Evolutionary conservation across 2,888 invertebrate genomes (phyloP), one percentile per base, ranked within the genome.

Genomic region (Pasiphila rectangulata): DNA sequence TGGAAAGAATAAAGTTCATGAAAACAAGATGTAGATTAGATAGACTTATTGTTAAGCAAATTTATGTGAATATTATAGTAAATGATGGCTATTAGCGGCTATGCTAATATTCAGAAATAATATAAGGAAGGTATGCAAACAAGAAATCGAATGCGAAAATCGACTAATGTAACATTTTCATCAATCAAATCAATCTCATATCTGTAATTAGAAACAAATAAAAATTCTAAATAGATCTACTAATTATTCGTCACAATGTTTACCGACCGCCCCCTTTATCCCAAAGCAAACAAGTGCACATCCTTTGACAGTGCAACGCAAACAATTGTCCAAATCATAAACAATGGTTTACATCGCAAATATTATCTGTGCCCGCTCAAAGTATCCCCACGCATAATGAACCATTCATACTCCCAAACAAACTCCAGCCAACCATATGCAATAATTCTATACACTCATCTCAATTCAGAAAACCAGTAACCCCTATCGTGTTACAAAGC

Each of bases 311-410:
- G 75, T 70, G 79, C 69, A 76, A 79, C 76, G 79, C 85, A 88
- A 86, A 88, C 87, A 88, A 86, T 87, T 83, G 85, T 81, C 81
- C 74, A 82, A 85, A 86, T 84, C 83, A 84, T 87, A 87, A 87
- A 88, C 88, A 88, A 88, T 87, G 78, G 82, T 82, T 73, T 75
- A 85, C 83, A 84, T 83, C 71, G 86, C 88, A 87, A 87, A 86
- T 83, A 88, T 84, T 80, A 84, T 82, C 80, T 73, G 69, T 66
- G 65, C 73, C 75, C 72, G 72, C 58, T 76, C 82, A 77, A 78
- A 80, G 79, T 80, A 83, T 80, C 83, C 83, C 85, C 69, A 74
- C 80, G 72, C 74, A 88, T 88, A 87, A 88, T 83, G 87, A 88
- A 83, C 83, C 88, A 87, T 88, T 88, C 88, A 87, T 83, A 73